A percentile compares a stretch with the other conserved stretches of the same genome.
Evolutionary conservation across 35 echinoderm and acorn worm species (phyloP).

Genomic region (Apostichopus californicus): DNA sequence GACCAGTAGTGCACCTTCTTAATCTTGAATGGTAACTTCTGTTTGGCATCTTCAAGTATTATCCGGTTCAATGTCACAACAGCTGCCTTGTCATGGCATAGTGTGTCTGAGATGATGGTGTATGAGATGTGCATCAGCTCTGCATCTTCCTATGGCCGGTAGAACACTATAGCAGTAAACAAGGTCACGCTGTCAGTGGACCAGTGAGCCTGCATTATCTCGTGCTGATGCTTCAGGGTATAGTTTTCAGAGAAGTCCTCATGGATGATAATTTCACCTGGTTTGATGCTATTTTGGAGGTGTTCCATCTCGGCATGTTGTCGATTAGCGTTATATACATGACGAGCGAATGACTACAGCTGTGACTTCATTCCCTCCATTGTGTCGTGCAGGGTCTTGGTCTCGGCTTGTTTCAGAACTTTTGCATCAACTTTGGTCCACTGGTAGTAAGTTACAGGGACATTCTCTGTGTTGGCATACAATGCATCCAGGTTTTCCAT

Average conservation of each 20-base stretch:
- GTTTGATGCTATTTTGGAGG: background rate
- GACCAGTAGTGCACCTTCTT: conserved; percentile 17
- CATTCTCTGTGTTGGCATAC: conserved; percentile 6
- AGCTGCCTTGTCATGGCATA: conserved; percentile 48
- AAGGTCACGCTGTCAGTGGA: conserved; percentile 11
- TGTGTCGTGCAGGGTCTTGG: background rate
- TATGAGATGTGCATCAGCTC: background rate
- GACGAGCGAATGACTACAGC: background rate
- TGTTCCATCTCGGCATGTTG: background rate
- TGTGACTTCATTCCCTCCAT: background rate
- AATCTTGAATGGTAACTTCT: background rate
- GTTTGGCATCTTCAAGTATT: conserved; percentile 8
- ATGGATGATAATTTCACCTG: conserved; percentile 25
- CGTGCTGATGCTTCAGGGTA: conserved; percentile 31
- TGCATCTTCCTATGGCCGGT: background rate
- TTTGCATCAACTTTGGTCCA: background rate
- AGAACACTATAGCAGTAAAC: background rate
- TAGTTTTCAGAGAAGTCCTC: conserved; percentile 52
- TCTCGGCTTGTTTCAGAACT: background rate
- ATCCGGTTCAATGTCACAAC: conserved; percentile 32
- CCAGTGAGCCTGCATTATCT: conserved; percentile 46
- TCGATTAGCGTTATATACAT: conserved; percentile 12
- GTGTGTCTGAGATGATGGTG: conserved; percentile 28
- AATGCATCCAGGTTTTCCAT: background rate
- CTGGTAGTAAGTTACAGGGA: conserved; percentile 28